Percentiles rank a stretch among this genome's conserved stretches.
Evolutionary conservation across 2,113 vertebrate species (phyloP).

Genomic region (Poicephalus meyeri): DNA sequence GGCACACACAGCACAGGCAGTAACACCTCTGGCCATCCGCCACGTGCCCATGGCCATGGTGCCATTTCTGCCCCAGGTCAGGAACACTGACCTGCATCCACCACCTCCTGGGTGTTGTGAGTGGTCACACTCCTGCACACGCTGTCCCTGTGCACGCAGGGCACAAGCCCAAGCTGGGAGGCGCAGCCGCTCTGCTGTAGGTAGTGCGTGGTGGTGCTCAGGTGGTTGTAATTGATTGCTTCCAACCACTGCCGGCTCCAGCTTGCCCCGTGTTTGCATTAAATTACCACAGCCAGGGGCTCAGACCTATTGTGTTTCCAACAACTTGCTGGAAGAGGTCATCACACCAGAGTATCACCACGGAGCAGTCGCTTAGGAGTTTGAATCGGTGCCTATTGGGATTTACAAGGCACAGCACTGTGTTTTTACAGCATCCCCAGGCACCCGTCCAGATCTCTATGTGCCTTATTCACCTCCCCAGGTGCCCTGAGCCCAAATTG

Average conservation of each 20-base stretch:
- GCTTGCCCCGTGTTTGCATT: neutral
- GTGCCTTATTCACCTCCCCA: neutral
- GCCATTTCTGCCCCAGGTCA: fast-evolving
- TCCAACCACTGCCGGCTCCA: neutral
- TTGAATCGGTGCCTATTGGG: neutral
- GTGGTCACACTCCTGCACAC: fast-evolving
- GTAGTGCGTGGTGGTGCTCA: neutral
- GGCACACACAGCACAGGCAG: neutral
- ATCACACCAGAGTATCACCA: neutral
- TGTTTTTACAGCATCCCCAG: neutral
- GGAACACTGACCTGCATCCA: neutral
- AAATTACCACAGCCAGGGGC: neutral
- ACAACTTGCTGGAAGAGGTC: neutral
- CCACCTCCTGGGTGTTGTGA: fast-evolving
- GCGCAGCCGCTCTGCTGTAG: fast-evolving
- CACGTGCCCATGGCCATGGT: fast-evolving
- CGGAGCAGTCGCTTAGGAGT: neutral
- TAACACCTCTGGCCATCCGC: fast-evolving
- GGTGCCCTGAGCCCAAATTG: neutral
- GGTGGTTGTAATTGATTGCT: neutral
- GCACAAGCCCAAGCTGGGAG: fast-evolving
- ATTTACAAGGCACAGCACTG: fast-evolving
- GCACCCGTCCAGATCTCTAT: neutral
- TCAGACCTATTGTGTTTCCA: neutral
- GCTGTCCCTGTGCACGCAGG: fast-evolving